Conservation (phyloP, 2,888 invertebrate species). For the Agonopterix heracliana region DNA sequence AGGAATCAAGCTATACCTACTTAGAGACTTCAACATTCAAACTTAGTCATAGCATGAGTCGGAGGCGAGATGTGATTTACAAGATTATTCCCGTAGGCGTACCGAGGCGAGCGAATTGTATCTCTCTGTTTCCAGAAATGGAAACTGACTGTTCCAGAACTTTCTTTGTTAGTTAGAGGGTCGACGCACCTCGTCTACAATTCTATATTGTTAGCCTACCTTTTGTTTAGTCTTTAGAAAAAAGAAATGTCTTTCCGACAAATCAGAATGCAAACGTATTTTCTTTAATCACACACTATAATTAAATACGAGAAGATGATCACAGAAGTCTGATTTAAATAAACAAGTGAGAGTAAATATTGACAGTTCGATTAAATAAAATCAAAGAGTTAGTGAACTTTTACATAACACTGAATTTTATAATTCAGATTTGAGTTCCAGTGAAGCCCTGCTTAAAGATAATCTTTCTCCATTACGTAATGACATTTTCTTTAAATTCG, state of each 20-base stretch:
- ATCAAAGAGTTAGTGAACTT: no score
- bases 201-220: no score
- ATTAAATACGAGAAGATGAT: no score
- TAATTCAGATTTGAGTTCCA: slow-evolving; percentile 5
- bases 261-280: no score
- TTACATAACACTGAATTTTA: background rate
- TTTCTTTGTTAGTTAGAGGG: slow-evolving; percentile 30
- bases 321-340: no score
- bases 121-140: slow-evolving; percentile 53
- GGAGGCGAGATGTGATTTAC: slow-evolving; percentile 46
- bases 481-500: slow-evolving; percentile 64
- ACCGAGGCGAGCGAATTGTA: slow-evolving; percentile 37
- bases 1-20: no score
- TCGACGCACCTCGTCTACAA: background rate
- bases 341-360: no score
- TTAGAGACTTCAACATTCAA: slow-evolving; percentile 6
- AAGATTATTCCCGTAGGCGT: slow-evolving; percentile 53
- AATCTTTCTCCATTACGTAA: slow-evolving; percentile 43
- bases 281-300: no score
- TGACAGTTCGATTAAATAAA: no score
- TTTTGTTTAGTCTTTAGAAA: no score
- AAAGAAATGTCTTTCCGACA: no score
- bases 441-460: slow-evolving; percentile 4
- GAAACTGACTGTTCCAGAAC: slow-evolving; percentile 45
- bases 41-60: slow-evolving; percentile 45